phyloP scores from a whole-genome alignment of 2,888 invertebrate species.

The Ellobium chinense region DNA sequence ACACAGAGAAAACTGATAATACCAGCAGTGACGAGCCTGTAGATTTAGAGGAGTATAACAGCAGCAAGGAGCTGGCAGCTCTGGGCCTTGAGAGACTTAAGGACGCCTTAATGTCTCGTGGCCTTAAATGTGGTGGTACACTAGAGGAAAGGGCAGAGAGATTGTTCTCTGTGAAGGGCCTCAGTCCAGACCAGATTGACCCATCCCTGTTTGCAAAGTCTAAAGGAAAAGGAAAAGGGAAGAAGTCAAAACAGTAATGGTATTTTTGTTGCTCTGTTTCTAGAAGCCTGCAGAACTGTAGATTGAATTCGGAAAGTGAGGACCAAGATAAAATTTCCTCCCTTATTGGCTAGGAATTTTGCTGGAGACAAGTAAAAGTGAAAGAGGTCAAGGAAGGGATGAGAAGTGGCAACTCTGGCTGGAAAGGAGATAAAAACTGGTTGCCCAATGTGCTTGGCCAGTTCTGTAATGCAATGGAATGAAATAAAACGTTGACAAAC shows the following conservation, averaged over 20 bases:
- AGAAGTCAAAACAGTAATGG: slow-evolving; percentile 2
- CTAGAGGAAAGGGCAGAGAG: slow-evolving; percentile 79
- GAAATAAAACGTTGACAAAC: too few species aligned
- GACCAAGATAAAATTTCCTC: too few species aligned
- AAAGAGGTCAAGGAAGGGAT: too few species aligned
- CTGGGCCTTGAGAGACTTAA: slow-evolving; percentile 79
- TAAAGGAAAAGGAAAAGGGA: slow-evolving; percentile 44
- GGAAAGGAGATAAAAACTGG: too few species aligned
- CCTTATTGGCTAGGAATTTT: too few species aligned
- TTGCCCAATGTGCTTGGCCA: too few species aligned
- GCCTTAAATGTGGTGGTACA: slow-evolving; percentile 81
- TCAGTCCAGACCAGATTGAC: slow-evolving; percentile 72
- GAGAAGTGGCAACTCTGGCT: too few species aligned
- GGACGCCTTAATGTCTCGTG: slow-evolving; percentile 73
- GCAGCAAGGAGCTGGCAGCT: slow-evolving; percentile 71
- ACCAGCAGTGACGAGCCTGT: slow-evolving; percentile 40
- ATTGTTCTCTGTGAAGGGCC: slow-evolving; percentile 78
- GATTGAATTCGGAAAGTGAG: too few species aligned
- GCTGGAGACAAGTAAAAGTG: too few species aligned
- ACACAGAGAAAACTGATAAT: neutral
- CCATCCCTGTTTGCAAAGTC: slow-evolving; percentile 74
- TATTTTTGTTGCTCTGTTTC: too few species aligned
- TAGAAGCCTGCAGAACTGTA: too few species aligned
- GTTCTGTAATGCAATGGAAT: too few species aligned
- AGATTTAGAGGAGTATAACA: slow-evolving; percentile 62